Percentiles rank a stretch among this genome's conserved stretches.
phyloP scores from a whole-genome alignment of 1,140 invertebrate genomes.

The Caligus rogercresseyi region DNA sequence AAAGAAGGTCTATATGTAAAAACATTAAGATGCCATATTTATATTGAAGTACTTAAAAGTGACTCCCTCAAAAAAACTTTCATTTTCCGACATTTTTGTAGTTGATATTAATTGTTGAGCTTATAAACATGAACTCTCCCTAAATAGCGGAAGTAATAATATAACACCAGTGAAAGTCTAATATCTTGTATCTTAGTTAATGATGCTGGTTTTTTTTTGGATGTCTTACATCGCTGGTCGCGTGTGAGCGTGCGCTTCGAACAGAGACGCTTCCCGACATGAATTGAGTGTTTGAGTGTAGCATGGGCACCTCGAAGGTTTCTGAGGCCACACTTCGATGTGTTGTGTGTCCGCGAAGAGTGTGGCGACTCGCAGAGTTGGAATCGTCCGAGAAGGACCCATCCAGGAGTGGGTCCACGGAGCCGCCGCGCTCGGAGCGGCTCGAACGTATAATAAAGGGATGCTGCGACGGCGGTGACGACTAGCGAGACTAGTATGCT shows the following conservation, averaged over 20 bases:
- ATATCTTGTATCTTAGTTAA: too few species aligned
- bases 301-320: not conserved
- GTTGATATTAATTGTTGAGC: too few species aligned
- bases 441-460: slow-evolving; percentile 2
- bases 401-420: slow-evolving; percentile 14
- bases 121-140: too few species aligned
- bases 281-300: slow-evolving; percentile 16
- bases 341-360: not conserved
- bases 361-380: not conserved
- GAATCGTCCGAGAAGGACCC: slow-evolving; percentile 14
- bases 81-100: not conserved
- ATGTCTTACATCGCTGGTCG: slow-evolving; percentile 9
- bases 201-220: not conserved
- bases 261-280: slow-evolving; percentile 15
- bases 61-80: too few species aligned
- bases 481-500: slow-evolving; percentile 3
- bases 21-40: slow-evolving; percentile 9
- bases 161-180: too few species aligned
- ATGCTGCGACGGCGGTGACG: slow-evolving; percentile 10
- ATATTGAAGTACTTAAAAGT: slow-evolving; percentile 2
- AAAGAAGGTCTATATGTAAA: too few species aligned
- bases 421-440: slow-evolving; percentile 1
- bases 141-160: too few species aligned
- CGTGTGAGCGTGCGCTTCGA: slow-evolving; percentile 12
- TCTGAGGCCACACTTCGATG: not conserved